Percentiles rank a stretch among this genome's conserved stretches.
phyloP scores from a whole-genome alignment of 2,888 invertebrate genomes.

The Philaethria dido region DNA sequence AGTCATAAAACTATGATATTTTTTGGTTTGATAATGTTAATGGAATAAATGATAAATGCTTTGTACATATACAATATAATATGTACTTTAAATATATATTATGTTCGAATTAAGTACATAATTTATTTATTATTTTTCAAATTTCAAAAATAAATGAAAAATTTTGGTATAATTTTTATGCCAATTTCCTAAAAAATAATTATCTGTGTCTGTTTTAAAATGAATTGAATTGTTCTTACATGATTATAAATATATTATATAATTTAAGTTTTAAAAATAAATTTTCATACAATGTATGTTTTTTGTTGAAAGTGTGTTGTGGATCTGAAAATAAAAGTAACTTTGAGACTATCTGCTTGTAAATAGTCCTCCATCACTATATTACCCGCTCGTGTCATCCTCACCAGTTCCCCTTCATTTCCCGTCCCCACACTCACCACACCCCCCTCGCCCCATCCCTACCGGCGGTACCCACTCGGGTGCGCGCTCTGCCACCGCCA shows the following conservation, averaged over 20 bases:
- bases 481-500: conserved; percentile 95
- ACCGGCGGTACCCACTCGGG: conserved; percentile 86
- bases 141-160: neutral
- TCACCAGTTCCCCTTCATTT: too few species aligned
- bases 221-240: neutral
- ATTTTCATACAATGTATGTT: neutral
- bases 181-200: neutral
- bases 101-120: too few species aligned
- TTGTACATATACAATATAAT: neutral
- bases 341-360: too few species aligned
- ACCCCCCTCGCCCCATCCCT: neutral
- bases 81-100: too few species aligned
- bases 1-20: neutral
- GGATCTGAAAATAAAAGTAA: conserved; percentile 3
- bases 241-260: neutral
- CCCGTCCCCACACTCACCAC: too few species aligned
- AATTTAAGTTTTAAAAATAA: neutral
- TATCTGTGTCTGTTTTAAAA: neutral
- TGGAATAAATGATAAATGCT: neutral
- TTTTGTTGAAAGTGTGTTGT: neutral
- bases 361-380: too few species aligned
- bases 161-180: neutral
- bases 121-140: too few species aligned
- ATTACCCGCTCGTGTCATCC: too few species aligned
- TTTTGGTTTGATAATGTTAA: neutral